Conservation (phyloP, 2,113 vertebrate genomes). For the Clarias magur region DNA sequence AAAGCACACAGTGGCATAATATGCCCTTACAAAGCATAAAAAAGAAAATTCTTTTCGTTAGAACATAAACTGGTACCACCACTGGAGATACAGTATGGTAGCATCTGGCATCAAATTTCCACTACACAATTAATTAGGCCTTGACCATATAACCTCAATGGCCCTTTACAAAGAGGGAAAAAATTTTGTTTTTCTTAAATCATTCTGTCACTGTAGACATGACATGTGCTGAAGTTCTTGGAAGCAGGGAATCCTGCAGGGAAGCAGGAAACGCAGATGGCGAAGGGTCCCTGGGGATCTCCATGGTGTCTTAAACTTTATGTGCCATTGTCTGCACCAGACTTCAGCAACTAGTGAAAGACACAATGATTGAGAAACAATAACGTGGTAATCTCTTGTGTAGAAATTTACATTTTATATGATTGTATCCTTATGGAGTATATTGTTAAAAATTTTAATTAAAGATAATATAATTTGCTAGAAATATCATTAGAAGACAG, state of each 20-base stretch:
- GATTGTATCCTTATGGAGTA: neutral
- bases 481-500: neutral
- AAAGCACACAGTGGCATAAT: neutral
- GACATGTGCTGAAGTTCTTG: constrained; percentile 62
- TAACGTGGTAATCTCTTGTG: no score
- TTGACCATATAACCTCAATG: neutral
- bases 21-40: neutral
- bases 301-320: neutral
- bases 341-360: neutral
- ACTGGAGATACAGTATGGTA: neutral
- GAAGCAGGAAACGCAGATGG: neutral
- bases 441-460: neutral
- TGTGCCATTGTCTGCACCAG: neutral
- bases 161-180: neutral
- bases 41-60: neutral
- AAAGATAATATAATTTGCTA: neutral
- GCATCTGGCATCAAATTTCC: neutral
- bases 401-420: no score
- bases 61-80: neutral
- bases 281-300: neutral
- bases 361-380: neutral
- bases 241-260: neutral
- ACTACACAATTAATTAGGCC: neutral
- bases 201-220: constrained; percentile 73
- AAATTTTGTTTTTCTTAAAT: constrained; percentile 18